Evolutionary conservation across 2,888 invertebrate species (phyloP), one percentile per base, ranked within the genome.

Genomic region (Netelia inedita): DNA sequence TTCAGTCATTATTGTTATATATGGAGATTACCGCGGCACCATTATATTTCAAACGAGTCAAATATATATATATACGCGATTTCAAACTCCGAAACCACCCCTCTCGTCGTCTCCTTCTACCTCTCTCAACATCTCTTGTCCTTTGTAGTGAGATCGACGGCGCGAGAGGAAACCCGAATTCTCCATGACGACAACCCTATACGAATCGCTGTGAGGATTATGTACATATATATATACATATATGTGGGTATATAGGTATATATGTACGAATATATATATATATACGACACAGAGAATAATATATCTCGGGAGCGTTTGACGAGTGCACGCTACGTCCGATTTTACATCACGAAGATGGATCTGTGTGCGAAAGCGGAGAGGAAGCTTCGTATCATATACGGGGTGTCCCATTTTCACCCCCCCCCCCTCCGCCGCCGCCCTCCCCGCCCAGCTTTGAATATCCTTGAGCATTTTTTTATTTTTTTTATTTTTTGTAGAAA

Each of bases 71-170:
- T 65, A 66, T 75, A 21, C 50, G 46, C 61, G 16, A 10, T 19
- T 28, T 68, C 23, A 10, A 61, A 35, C 23, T 50, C 53, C 53
- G 74, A 82, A 65, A n/a, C 46, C 57, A 82, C 81, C 65, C 50
- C 16, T 55, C 73, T 68, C n/a, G 19, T 35, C 50, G 9, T 57
- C 21, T 19, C 16, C 16, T 5, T 57, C 16, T 19, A 19, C 46
- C 10, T 10, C 16, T 57, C 16, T 19, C 10, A 10, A 69, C 61
- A 53, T 71, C 61, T 74, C 50, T 53, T 41, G 46, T 23, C 57
- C 82, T 85, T 85, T 85, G 85, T 82, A 74, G 65, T 10, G 61
- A 85, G 85, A 85, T 85, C 85, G 82, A 85, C 82, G 85, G 65
- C 78, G 59, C 16, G 71, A 19, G 69, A 63, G 53, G 59, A 63